Evolutionary conservation across 2,113 vertebrate genomes (phyloP).

Genomic region (Scalopus aquaticus): DNA sequence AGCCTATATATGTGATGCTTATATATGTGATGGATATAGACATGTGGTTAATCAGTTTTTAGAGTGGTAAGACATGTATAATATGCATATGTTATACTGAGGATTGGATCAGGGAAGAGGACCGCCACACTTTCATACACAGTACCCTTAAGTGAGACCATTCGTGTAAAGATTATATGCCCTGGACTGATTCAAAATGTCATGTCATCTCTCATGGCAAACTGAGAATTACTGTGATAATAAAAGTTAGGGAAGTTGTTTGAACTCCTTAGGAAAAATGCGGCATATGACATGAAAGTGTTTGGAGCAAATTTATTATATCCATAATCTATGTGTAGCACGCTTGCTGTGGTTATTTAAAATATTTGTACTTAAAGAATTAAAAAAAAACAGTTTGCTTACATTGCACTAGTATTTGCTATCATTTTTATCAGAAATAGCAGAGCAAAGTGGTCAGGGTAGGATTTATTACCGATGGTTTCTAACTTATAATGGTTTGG

Average conservation of each 20-base stretch:
- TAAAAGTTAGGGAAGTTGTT: not conserved
- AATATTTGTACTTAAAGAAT: not conserved
- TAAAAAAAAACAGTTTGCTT: not conserved
- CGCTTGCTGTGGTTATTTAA: not conserved
- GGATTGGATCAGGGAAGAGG: not conserved
- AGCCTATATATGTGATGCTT: not conserved
- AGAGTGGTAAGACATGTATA: not conserved
- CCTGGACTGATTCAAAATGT: not conserved
- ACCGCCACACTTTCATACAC: not conserved
- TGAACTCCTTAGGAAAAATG: not conserved
- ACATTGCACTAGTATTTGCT: not conserved
- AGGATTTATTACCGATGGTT: not conserved
- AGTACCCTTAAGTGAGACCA: not conserved
- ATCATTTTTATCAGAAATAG: slow-evolving; percentile 22
- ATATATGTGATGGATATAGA: not conserved
- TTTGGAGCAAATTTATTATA: not conserved
- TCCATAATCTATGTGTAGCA: not conserved
- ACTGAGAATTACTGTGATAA: not conserved
- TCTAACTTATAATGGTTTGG: not conserved
- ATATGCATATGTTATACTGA: not conserved
- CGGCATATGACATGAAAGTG: not conserved
- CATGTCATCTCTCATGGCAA: not conserved
- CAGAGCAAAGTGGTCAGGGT: not conserved
- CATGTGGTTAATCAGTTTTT: not conserved
- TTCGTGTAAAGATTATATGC: not conserved